phyloP scores from a whole-genome alignment of 2,113 vertebrate genomes.

The Dryoscopus gambensis region DNA sequence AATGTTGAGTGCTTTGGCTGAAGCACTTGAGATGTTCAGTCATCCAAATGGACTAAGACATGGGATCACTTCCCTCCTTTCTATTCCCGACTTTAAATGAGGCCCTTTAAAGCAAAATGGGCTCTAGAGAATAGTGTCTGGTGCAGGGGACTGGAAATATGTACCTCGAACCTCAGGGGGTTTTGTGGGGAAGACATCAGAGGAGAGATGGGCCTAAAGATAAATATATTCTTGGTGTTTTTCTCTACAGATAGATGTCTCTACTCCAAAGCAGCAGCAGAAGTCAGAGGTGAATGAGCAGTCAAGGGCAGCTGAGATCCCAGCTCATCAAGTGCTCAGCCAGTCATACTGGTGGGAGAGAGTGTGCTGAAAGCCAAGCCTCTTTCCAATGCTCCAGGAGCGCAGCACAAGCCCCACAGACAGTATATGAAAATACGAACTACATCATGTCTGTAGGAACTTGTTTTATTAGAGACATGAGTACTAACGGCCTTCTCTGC shows the following conservation, averaged over 20 bases:
- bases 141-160: background rate
- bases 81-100: background rate
- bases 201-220: background rate
- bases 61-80: background rate
- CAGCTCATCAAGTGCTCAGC: background rate
- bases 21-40: background rate
- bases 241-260: background rate
- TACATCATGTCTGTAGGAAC: background rate
- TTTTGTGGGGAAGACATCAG: background rate
- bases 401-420: background rate
- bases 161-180: background rate
- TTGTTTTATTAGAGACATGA: background rate
- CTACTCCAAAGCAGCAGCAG: background rate
- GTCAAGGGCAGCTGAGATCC: background rate
- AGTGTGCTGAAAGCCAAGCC: background rate
- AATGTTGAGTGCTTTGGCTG: background rate
- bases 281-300: background rate
- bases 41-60: background rate
- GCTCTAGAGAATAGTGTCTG: background rate
- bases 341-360: background rate
- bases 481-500: background rate
- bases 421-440: background rate
- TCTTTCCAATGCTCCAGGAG: background rate
- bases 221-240: background rate
- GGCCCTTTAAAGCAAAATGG: background rate